Percentiles rank a stretch among this genome's conserved stretches.
Evolutionary conservation across 2,113 vertebrate genomes (phyloP).

Genomic region (Leucopternis melanops): DNA sequence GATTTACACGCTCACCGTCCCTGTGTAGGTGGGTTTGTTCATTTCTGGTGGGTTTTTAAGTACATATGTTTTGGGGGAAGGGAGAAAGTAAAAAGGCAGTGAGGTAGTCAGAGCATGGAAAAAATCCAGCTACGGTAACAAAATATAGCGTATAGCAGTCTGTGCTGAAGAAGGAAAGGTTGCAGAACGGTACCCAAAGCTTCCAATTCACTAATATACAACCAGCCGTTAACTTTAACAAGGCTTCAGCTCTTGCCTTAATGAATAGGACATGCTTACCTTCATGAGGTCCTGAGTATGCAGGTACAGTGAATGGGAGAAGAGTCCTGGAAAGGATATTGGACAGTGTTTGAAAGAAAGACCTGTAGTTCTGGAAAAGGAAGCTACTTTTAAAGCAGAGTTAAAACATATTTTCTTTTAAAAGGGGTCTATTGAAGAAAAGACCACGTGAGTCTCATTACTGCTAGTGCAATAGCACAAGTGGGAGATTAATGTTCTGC

Average conservation of each 20-base stretch:
- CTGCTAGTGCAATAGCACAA: neutral
- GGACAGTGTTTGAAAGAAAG: neutral
- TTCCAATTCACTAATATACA: neutral
- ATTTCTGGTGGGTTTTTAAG: slow-evolving; percentile 18
- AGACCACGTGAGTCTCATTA: neutral
- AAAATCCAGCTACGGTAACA: neutral
- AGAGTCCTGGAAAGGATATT: neutral
- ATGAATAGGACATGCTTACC: neutral
- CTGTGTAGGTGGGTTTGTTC: slow-evolving; percentile 2
- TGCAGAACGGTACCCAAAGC: neutral
- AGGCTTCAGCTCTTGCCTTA: neutral
- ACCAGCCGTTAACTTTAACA: neutral
- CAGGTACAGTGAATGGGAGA: neutral
- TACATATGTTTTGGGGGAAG: slow-evolving; percentile 42
- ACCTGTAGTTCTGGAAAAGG: neutral
- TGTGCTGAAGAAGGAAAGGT: neutral
- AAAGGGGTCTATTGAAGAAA: neutral
- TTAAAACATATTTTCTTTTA: neutral
- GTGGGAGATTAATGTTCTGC: neutral
- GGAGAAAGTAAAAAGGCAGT: neutral
- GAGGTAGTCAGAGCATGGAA: slow-evolving; percentile 12
- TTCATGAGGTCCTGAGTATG: neutral
- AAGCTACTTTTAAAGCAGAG: neutral
- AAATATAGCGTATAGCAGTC: neutral
- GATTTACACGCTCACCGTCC: neutral